Conservation (phyloP, 2,113 vertebrate genomes). For the Heptranchias perlo region DNA sequence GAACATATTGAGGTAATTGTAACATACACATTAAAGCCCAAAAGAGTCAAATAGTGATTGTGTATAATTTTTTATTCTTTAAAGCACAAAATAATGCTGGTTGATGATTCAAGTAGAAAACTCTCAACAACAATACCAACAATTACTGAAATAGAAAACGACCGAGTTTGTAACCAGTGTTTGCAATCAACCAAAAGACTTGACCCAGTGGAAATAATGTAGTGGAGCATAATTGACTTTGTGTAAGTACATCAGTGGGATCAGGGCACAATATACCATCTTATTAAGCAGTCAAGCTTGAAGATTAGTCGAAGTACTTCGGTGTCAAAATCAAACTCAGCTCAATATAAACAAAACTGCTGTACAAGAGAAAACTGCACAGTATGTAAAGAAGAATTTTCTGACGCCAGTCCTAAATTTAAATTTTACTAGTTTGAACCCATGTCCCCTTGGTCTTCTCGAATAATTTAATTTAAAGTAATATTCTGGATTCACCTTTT, state of each 20-base stretch:
- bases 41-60: not conserved
- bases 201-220: not conserved
- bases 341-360: not conserved
- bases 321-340: not conserved
- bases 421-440: not conserved
- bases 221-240: not conserved
- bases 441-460: too few relatives aligned
- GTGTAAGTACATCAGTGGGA: not conserved
- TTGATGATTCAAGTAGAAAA: not conserved
- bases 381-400: not conserved
- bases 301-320: not conserved
- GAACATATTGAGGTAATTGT: too few relatives aligned
- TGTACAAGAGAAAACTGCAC: not conserved
- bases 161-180: not conserved
- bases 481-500: too few relatives aligned
- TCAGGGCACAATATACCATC: not conserved
- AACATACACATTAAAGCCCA: not conserved
- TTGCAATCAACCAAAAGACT: not conserved
- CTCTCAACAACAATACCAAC: not conserved
- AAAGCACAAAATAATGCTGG: not conserved
- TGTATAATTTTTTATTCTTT: not conserved
- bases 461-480: too few relatives aligned
- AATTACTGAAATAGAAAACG: not conserved
- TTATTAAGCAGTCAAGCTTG: not conserved
- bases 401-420: not conserved